A percentile compares a stretch with the other conserved stretches of the same genome.
Evolutionary conservation across 2,797 vertebrate genomes (phyloP).

Genomic region (Alosa sapidissima): DNA sequence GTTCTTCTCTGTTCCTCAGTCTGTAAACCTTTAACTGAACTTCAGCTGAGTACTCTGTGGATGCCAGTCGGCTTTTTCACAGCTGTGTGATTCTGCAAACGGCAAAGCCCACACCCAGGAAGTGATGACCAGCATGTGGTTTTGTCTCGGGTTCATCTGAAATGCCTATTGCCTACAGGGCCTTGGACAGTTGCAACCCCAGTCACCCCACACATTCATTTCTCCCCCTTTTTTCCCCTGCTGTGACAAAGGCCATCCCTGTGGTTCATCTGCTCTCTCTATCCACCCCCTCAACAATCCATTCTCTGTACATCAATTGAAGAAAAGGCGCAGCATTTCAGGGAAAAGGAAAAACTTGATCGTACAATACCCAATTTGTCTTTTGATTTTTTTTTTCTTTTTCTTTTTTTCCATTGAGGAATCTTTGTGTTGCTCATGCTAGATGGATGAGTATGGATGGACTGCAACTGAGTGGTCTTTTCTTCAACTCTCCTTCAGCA

Average conservation of each 20-base stretch:
- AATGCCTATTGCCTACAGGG: background rate
- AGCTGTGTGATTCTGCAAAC: background rate
- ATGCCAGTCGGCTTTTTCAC: background rate
- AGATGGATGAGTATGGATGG: background rate
- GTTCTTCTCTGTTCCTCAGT: too few relatives aligned
- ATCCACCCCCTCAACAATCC: background rate
- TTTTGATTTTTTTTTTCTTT: background rate
- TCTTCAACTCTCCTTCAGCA: conserved; percentile 26
- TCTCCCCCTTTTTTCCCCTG: background rate
- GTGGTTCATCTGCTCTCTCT: background rate
- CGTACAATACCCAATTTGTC: background rate
- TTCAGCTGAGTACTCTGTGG: too few relatives aligned
- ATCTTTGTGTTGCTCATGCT: background rate
- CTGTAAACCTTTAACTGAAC: too few relatives aligned
- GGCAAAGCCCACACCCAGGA: background rate
- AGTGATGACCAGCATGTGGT: background rate
- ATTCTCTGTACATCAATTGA: background rate
- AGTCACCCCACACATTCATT: background rate
- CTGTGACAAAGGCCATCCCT: background rate
- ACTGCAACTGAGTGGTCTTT: conserved; percentile 28
- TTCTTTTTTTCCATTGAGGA: background rate
- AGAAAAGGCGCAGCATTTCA: background rate
- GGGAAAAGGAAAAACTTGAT: background rate
- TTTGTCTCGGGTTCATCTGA: background rate
- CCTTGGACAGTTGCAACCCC: background rate